Base-by-base conservation (phyloP, 1,140 invertebrate species). In the Neotoxoptera formosana region DNA sequence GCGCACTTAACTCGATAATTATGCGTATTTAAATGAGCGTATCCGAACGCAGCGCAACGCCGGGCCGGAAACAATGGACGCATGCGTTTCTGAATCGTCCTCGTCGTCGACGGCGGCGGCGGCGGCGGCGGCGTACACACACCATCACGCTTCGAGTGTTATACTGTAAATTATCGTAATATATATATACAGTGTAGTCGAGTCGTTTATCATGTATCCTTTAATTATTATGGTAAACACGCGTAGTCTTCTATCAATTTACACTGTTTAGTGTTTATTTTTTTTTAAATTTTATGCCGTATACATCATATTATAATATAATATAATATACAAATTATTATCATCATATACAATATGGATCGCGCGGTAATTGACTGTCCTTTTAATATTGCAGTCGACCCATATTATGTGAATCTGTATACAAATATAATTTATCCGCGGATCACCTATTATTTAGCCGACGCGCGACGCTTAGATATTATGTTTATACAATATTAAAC, bases 11-110 rank as follows among this genome's bases (percentile, higher is more conserved):
- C 91, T 93, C 76, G 91, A 93, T 93, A 93, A 93, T 93, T 93
- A 93, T 93, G 91, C 91, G 91, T 93, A 93, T 93, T 93, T 86
- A 93, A 93, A 93, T 93, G 91, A 93, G 76, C 81, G 91, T 93
- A 83, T 83, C 91, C 51, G 51, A 84, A 83, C 48, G 30, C 76
- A 41, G 67, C 76, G 90, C 91, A 45, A 51, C 91, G 91, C 53
- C 53, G 36, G 25, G 91, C 81, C 91, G 91, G 91, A 93, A 93
- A 93, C 91, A 93, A 93, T 93, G 91, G 91, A 45, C 23, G 81
- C 60, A n/a, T 45, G 47, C n/a, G 60, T 83, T 84, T 84, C n/a
- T n/a, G 67, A 91, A 91, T 91, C 67, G 30, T 91, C 67, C 67
- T 91, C 67, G 89, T 90, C 56, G 51, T 21, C n/a, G 51, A 8